Evolutionary conservation across 2,797 vertebrate species (phyloP), one percentile per base, ranked within the genome.

Genomic region (Gastrophryne carolinensis): DNA sequence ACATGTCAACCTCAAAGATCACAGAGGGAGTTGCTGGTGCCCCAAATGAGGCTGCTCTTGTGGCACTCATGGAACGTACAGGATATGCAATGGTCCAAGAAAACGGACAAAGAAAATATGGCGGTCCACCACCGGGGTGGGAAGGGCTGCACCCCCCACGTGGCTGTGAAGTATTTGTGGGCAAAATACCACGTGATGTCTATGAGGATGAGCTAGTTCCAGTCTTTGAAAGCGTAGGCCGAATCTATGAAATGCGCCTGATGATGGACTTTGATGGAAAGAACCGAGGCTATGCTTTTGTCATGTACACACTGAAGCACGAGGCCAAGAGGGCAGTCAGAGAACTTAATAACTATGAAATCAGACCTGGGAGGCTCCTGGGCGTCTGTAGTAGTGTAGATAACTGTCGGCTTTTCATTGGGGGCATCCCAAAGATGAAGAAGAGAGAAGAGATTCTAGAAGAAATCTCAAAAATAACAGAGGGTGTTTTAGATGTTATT

Each of bases 201-300:
- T 99, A 99, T 0, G 98, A 99, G 81, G 97, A 99, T 2, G 97
- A 99, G 86, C 89, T 99, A 1, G 97, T 99, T 47, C 98, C 98
- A 0, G 95, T 98, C 73, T 99, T 99, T 1, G 97, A 99, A 88
- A 83, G 92, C 0, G 95, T 95, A 0, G 98, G 97, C 5, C 94
- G 94, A 73, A 98, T 99, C 88, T 99, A 99, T 0, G 98, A 99
- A 89, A 96, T 99, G 95, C 95, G 98, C 19, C 86, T 99, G 69
- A 99, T 99, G 98, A 99, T 99, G 98, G 98, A 99, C 88, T 99
- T 99, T 9, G 98, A 99, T 0, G 98, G 98, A 50, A 99, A 98
- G 87, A 99, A 99, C 85, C 91, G 98, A 0, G 98, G 97, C 53
- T 99, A 99, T 0, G 97, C 98, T 30, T 99, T 99, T 1, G 97